Evolutionary conservation across 2,888 invertebrate genomes (phyloP).

Genomic region (Galerucella calmariensis): DNA sequence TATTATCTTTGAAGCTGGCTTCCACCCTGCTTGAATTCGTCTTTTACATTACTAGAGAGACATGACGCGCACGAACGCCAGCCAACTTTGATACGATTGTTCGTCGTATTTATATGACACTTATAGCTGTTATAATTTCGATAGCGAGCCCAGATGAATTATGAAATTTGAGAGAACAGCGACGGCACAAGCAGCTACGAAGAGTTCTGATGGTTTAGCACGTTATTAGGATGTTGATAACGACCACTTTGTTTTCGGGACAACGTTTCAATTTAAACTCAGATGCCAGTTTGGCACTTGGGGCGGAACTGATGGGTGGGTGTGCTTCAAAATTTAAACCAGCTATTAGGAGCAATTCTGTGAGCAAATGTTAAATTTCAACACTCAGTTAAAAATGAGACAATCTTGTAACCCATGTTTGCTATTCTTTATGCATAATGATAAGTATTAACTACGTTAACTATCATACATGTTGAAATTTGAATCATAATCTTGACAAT

Average conservation of each 20-base stretch:
- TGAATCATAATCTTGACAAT: too few species aligned
- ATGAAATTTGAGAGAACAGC: slow-evolving; percentile 37
- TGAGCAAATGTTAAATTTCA: too few species aligned
- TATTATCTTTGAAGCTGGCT: background rate
- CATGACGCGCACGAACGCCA: slow-evolving; percentile 46
- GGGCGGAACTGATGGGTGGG: slow-evolving; percentile 12
- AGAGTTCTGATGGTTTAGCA: slow-evolving; percentile 36
- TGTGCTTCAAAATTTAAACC: background rate
- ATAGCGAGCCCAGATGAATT: slow-evolving; percentile 44
- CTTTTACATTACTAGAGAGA: slow-evolving; percentile 13
- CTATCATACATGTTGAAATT: too few species aligned
- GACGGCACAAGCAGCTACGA: slow-evolving; percentile 36
- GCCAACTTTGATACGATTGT: slow-evolving; percentile 51
- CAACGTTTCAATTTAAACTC: slow-evolving; percentile 40
- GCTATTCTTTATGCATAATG: too few species aligned
- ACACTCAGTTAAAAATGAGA: too few species aligned
- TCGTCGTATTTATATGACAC: slow-evolving; percentile 53
- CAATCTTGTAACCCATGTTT: too few species aligned
- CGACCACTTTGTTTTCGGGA: slow-evolving; percentile 35
- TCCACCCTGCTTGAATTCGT: slow-evolving; percentile 24
- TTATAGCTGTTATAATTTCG: slow-evolving; percentile 49
- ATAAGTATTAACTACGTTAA: too few species aligned
- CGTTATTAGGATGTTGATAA: slow-evolving; percentile 41
- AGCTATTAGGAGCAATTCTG: background rate
- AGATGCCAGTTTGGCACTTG: slow-evolving; percentile 22